Conservation (phyloP, 2,888 invertebrate species). For the Andrena minutula region DNA sequence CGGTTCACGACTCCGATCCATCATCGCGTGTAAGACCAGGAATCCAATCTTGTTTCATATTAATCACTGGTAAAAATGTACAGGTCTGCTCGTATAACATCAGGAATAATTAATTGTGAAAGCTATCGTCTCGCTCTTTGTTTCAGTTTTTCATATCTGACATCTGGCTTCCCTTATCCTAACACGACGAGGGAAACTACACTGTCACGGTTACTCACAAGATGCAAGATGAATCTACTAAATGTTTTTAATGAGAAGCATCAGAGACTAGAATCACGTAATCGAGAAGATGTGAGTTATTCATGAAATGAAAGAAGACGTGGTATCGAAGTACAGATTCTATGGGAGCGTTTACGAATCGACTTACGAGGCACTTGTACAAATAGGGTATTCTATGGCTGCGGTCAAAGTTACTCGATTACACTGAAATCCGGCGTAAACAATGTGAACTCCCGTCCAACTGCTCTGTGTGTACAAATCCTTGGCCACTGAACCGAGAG, state of each 20-base stretch:
- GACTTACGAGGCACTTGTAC: not conserved
- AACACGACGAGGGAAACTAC: not conserved
- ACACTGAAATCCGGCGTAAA: conserved; percentile 35
- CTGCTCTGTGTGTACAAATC: conserved; percentile 26
- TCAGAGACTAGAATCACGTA: too few species aligned
- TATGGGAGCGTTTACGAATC: not conserved
- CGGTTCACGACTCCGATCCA: not conserved
- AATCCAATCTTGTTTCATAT: conserved; percentile 1
- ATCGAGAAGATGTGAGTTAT: too few species aligned
- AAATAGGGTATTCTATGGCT: not conserved
- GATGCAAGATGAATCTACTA: too few species aligned
- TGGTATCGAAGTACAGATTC: not conserved
- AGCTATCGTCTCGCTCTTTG: not conserved
- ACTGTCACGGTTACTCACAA: too few species aligned
- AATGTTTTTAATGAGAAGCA: not conserved
- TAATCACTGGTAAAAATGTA: conserved; percentile 1
- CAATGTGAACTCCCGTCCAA: conserved; percentile 43
- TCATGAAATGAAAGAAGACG: too few species aligned
- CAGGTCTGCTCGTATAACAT: not conserved
- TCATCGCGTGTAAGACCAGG: not conserved
- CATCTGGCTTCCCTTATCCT: not conserved
- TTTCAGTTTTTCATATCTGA: not conserved
- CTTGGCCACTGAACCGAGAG: conserved; percentile 1
- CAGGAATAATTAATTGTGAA: not conserved
- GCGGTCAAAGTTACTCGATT: conserved; percentile 43